phyloP scores from a whole-genome alignment of 2,113 vertebrate genomes.

The Crotalus helleri region DNA sequence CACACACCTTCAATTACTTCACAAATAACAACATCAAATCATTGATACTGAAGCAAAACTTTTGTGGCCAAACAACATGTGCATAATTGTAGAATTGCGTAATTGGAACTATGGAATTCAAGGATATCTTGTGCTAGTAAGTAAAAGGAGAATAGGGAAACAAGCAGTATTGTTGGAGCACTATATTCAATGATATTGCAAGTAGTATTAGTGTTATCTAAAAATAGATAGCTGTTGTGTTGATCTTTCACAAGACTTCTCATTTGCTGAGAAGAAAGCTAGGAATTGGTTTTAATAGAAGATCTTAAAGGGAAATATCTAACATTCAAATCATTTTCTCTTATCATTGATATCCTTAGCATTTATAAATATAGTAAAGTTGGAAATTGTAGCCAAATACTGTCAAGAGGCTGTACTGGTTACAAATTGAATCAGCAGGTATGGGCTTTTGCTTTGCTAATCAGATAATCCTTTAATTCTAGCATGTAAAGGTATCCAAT shows the following conservation, averaged over 20 bases:
- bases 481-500: neutral
- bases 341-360: neutral
- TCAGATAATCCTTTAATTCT: neutral
- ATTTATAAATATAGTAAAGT: neutral
- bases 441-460: neutral
- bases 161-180: neutral
- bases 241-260: neutral
- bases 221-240: neutral
- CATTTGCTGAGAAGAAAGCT: neutral
- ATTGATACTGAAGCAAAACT: neutral
- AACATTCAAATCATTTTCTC: neutral
- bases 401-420: neutral
- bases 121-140: neutral
- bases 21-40: neutral
- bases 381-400: neutral
- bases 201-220: neutral
- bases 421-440: neutral
- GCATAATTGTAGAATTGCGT: neutral
- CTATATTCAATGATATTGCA: neutral
- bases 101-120: neutral
- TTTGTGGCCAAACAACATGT: neutral
- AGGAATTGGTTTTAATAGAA: neutral
- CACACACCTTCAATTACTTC: neutral
- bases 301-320: neutral
- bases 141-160: neutral